Base-by-base conservation (phyloP, 2,888 invertebrate species). In the Shargacucullia verbasci region DNA sequence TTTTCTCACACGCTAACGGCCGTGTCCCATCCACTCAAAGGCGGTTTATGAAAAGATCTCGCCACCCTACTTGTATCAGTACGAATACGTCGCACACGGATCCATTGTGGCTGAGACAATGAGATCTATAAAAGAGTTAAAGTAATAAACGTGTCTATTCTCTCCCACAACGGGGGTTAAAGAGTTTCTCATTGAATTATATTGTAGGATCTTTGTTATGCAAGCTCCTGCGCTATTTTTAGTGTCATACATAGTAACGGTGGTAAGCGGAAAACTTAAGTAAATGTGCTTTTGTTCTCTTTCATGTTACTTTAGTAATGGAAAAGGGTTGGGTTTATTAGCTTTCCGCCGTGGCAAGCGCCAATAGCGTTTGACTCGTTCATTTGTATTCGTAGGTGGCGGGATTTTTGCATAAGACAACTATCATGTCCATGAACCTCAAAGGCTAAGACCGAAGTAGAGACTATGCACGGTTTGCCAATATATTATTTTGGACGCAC, bases 41-140 rank as follows among this genome's bases (percentile, higher is more conserved):
- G 79, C 74, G 79, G 79, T 81, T 82, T 82, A 82, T 82, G 79
- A 82, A 82, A 81, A 79, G 77, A 78, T 77, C 74, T 20, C 66
- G 68, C 73, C 73, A 71, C 72, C 70, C 62, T 61, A 67, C 63
- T 75, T 70, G 73, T 72, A 68, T 69, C 66, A 41, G 66, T 70
- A 77, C 68, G 68, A 76, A 71, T 75, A n/a, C n/a, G 73, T 77
- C 68, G 45, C 43, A 45, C 57, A 67, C 58, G 66, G 39, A 65
- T 68, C 46, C 55, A 76, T 73, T 76, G 76, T 76, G 59, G 57
- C 43, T 50, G 65, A 72, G 44, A 73, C 76, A 73, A 73, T 65
- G 70, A 53, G 44, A 48, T 47, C 27, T 69, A 69, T 69, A 62
- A 66, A 75, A 70, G 62, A 76, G 66, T 76, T 65, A 61, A 73